These are phyloP conservation scores for Nasonia vitripennis DNA, from an alignment of 1,140 invertebrate species.

Conservation along the genomic window DNA sequence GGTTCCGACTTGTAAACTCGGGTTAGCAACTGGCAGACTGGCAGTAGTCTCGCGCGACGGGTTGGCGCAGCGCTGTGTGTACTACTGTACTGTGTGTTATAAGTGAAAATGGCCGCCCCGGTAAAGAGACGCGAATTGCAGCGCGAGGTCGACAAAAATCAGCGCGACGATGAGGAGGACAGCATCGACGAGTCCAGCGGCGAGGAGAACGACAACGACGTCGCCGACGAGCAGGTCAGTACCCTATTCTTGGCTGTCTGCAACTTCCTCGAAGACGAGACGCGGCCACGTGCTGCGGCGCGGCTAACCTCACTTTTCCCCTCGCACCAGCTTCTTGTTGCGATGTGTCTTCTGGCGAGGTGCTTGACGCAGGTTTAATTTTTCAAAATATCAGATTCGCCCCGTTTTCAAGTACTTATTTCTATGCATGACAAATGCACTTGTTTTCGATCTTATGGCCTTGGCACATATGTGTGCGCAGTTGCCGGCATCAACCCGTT, in stretches of 20 bases:
- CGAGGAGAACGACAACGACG: conserved; percentile 56
- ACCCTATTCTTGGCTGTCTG: not conserved
- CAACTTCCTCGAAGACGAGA: too few relatives aligned
- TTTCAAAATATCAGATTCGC: too few relatives aligned
- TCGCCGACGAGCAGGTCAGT: conserved; percentile 55
- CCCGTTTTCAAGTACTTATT: too few relatives aligned
- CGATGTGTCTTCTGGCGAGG: too few relatives aligned
- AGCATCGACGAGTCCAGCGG: conserved; percentile 48
- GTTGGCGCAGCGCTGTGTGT: too few relatives aligned
- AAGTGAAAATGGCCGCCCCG: conserved; percentile 63
- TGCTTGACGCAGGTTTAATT: too few relatives aligned
- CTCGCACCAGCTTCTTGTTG: too few relatives aligned
- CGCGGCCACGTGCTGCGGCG: not conserved
- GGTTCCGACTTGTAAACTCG: too few relatives aligned
- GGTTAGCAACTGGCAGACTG: not conserved
- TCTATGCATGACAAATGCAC: too few relatives aligned
- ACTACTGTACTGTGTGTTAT: not conserved
- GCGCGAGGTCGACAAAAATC: conserved; percentile 49
- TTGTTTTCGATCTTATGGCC: too few relatives aligned
- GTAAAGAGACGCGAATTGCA: conserved; percentile 65
- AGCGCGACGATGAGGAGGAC: conserved; percentile 56
- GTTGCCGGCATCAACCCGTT: not conserved
- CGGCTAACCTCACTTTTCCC: not conserved
- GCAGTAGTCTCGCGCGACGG: not conserved
- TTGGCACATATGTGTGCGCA: too few relatives aligned